Evolutionary conservation across 1,140 invertebrate genomes (phyloP), one percentile per base, ranked within the genome.

Genomic region (Platorchestia sp.): DNA sequence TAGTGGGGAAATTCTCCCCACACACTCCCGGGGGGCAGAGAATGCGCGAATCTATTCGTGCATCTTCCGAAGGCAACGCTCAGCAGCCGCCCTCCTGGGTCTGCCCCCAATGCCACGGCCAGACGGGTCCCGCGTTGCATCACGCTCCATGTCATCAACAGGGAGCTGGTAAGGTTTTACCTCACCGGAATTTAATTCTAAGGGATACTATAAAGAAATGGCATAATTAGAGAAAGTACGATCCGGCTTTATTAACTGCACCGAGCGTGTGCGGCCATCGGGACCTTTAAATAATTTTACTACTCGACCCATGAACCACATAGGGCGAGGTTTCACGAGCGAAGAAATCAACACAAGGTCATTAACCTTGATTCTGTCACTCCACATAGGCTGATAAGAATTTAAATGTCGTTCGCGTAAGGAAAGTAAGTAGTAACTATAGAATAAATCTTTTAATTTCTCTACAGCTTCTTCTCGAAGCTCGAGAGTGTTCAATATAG

Each of bases 331-430:
- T 41, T 89, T 89, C n/a, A 89, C 86, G 10, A 10, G 86, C 22
- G 86, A 89, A 89, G 86, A 89, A 89, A 89, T 89, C 41, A 89
- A 89, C 10, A n/a, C 86, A 10, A 89, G 22, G 41, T 75, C 53
- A 36, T 89, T 41, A 27, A 27, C 41, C 41, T 89, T 89, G 41
- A n/a, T 89, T 41, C 86, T 22, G 41, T 89, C 41, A 10, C 41
- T 42, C 86, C 86, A 89, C 10, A 10, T 10, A n/a, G 22, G 86
- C 41, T 42, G 86, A 27, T 16, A 89, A 10, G 10, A 42, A 41
- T 16, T 41, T 42, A 16, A 10, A 41, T 89, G 10, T 27, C 10
- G 19, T 41, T 89, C 86, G 10, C 86, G 86, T n/a, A n/a, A 41
- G 10, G 86, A 89, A 10, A 89, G 16, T 41, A 89, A 41, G 41